phyloP scores from a whole-genome alignment of 1,140 invertebrate genomes.

The Homalodisca vitripennis region DNA sequence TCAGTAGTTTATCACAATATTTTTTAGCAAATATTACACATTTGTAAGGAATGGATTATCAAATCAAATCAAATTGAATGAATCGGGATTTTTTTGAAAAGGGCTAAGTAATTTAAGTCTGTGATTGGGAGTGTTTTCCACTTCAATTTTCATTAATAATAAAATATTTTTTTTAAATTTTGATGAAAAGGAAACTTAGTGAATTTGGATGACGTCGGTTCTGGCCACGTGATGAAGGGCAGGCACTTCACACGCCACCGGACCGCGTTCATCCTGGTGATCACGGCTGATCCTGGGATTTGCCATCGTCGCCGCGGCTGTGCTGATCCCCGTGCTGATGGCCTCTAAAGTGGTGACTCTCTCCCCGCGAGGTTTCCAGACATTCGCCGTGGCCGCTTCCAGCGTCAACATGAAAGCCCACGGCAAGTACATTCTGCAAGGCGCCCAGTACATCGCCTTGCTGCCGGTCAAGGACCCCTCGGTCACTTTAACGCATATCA shows the following conservation, averaged over 20 bases:
- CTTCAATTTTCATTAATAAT: too few species aligned
- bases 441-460: constrained; percentile 32
- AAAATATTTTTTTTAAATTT: too few species aligned
- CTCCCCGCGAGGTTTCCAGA: constrained; percentile 32
- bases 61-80: too few species aligned
- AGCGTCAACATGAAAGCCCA: constrained; percentile 7
- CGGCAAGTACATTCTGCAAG: constrained; percentile 27
- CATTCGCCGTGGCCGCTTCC: constrained; percentile 32
- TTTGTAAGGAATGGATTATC: too few species aligned
- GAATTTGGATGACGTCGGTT: constrained; percentile 34
- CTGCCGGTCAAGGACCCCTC: constrained; percentile 32
- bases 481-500: constrained; percentile 30
- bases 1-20: too few species aligned
- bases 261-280: constrained; percentile 31
- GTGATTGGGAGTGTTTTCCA: too few species aligned
- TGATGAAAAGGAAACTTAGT: too few species aligned
- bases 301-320: constrained; percentile 34
- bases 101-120: too few species aligned
- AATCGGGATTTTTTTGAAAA: too few species aligned
- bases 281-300: constrained; percentile 35
- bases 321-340: constrained; percentile 33
- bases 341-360: constrained; percentile 32
- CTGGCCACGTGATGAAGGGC: constrained; percentile 11
- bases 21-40: too few species aligned
- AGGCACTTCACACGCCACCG: constrained; percentile 11